Percentiles rank a stretch among this genome's conserved stretches.
Evolutionary conservation across 2,888 invertebrate genomes (phyloP).

Genomic region (Deilephila porcellus): DNA sequence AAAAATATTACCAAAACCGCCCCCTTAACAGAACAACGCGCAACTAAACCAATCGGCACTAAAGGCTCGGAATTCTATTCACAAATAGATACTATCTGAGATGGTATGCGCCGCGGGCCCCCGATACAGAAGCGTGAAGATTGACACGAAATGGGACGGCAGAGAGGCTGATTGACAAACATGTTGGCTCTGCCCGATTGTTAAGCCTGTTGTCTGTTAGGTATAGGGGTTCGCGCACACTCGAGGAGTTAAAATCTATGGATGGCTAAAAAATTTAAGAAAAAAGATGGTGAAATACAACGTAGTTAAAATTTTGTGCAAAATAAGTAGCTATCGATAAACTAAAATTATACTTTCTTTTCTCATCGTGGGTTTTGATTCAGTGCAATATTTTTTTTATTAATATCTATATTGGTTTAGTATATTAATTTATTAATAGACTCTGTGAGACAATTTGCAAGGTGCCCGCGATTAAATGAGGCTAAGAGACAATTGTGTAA

Average conservation of each 20-base stretch:
- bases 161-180: conserved; percentile 44
- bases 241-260: neutral
- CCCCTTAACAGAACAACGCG: conserved; percentile 15
- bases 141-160: conserved; percentile 49
- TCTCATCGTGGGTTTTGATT: no score
- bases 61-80: conserved; percentile 34
- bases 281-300: neutral
- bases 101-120: conserved; percentile 31
- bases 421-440: no score
- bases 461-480: no score
- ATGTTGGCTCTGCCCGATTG: conserved; percentile 32
- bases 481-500: no score
- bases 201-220: conserved; percentile 22
- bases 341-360: no score
- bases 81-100: conserved; percentile 37
- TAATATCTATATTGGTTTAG: no score
- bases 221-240: neutral
- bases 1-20: neutral
- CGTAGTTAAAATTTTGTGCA: no score
- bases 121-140: conserved; percentile 39
- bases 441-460: no score
- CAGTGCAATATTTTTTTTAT: no score
- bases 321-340: no score
- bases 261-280: neutral
- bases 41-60: conserved; percentile 26